These are phyloP conservation scores for Drosophila melanogaster DNA, from an alignment of 1,140 invertebrate genomes.

Conservation along the genomic window Release_6_plus_ISO1_MT NT_033779.5:2022001-2022500, in stretches of 20 bases:
- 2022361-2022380: constrained; percentile 52
- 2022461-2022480: constrained; percentile 77
- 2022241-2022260: constrained; percentile 51
- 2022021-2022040: background rate
- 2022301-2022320: background rate
- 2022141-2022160: too few relatives aligned
- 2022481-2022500: constrained; percentile 79
- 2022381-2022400: constrained; percentile 11
- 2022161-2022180: too few relatives aligned
- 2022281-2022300: constrained; percentile 11
- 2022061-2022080: too few relatives aligned
- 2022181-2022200: too few relatives aligned
- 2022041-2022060: background rate
- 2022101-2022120: background rate
- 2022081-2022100: too few relatives aligned
- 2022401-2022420: constrained; percentile 6
- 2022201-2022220: background rate
- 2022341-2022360: constrained; percentile 26
- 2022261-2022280: constrained; percentile 58
- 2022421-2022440: constrained; percentile 56
- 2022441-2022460: constrained; percentile 77
- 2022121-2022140: background rate
- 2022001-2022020: constrained; percentile 21
- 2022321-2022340: background rate
- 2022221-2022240: constrained; percentile 18